Evolutionary conservation across 2,113 vertebrate genomes (phyloP), one percentile per base, ranked within the genome.

Genomic region (Athene noctua): DNA sequence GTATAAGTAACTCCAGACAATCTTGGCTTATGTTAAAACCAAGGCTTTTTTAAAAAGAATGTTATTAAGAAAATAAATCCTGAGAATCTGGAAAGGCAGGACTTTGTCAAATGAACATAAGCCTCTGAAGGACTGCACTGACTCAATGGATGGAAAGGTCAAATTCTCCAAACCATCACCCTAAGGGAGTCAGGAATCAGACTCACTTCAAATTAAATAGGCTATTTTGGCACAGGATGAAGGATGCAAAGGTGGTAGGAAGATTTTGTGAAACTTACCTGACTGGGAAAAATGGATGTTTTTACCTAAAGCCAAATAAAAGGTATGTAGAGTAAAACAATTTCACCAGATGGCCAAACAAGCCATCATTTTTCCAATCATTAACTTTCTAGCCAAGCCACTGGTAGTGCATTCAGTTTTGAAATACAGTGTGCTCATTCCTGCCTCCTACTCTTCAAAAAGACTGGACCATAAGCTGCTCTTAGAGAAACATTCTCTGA

Each of bases 51-150:
- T 94, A 59, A 20, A 0, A 70, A 92, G 77, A 79, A 85, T 30
- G 44, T 94, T 96, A 96, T 96, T 94, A 97, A 92, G 91, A 94
- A 96, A 93, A 97, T 97, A 97, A 97, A 96, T 96, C 91, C 61
- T 65, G 57, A 86, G 77, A 79, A 80, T 95, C 68, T 81, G 65
- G 68, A 81, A 92, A 92, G 86, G 73, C 68, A 94, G 61, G 54
- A 81, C 86, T 94, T 94, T 89, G 80, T 94, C 86, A 96, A 93
- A 91, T 36, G 91, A 96, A 89, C 65, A 34, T 34, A 67, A 78
- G 25, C 20, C 77, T 81, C 68, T 91, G 70, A 89, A 96, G 91
- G 70, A 89, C 2, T 74, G 52, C 6, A 3, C 80, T 92, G 77
- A 72, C 75, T 94, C 80, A 21, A 19, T 14, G 49, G 44, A 95